Conservation (phyloP, 2,888 invertebrate genomes). For the Morpho deidamia region DNA sequence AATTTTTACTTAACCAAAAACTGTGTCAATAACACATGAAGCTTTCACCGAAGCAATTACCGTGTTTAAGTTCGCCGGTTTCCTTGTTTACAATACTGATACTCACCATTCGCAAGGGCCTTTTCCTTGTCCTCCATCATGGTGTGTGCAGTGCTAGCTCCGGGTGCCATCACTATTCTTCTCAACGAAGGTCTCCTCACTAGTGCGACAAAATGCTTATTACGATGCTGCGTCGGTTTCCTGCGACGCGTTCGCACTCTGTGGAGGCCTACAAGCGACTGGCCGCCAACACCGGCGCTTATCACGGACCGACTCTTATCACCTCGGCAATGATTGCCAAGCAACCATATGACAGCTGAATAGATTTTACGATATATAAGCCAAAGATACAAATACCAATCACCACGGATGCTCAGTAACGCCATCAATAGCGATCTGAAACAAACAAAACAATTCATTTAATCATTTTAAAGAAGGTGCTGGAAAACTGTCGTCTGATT, state of each 20-base stretch:
- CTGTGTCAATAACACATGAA: constrained; percentile 1
- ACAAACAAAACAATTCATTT: constrained; percentile 32
- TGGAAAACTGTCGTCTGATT: too few relatives aligned
- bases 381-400: constrained; percentile 64
- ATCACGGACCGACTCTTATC: constrained; percentile 73
- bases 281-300: constrained; percentile 56
- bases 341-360: constrained; percentile 64
- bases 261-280: constrained; percentile 45
- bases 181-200: constrained; percentile 65
- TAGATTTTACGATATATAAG: constrained; percentile 67
- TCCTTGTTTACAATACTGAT: not conserved
- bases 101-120: constrained; percentile 44
- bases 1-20: not conserved
- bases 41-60: constrained; percentile 5
- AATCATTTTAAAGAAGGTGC: not conserved
- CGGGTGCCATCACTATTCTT: constrained; percentile 77
- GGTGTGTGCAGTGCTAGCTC: constrained; percentile 72
- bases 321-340: constrained; percentile 69
- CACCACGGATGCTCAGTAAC: constrained; percentile 60
- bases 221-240: constrained; percentile 52
- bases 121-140: constrained; percentile 77
- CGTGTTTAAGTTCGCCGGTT: not conserved
- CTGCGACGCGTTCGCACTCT: constrained; percentile 72
- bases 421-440: constrained; percentile 72
- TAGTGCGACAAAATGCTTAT: constrained; percentile 63